Conservation (phyloP, 2,113 vertebrate species). For the Fregetta grallaria region DNA sequence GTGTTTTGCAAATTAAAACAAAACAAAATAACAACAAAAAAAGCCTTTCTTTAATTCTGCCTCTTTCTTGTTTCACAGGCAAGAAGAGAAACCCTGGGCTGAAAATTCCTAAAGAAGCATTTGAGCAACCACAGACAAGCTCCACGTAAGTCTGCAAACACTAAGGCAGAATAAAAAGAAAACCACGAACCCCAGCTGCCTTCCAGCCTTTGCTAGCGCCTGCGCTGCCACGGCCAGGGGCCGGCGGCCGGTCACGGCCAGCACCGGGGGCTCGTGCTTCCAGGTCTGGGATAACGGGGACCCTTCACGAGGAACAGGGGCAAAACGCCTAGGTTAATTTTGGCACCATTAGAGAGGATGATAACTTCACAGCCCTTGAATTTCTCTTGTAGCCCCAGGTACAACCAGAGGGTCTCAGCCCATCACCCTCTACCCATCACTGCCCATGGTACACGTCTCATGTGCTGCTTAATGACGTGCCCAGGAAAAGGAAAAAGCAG, state of each 20-base stretch:
- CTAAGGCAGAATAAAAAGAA: neutral
- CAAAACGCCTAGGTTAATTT: neutral
- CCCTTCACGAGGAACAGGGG: neutral
- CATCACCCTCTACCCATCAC: neutral
- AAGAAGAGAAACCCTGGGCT: slow-evolving; percentile 89
- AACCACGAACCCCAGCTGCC: neutral
- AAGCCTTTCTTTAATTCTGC: neutral
- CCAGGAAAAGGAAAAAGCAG: neutral
- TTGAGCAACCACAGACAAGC: slow-evolving; percentile 87
- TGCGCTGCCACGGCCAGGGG: neutral
- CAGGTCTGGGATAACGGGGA: neutral
- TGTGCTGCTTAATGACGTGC: neutral
- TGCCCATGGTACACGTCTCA: rapidly evolving
- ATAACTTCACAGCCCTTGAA: neutral
- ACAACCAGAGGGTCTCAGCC: neutral
- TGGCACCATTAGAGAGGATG: rapidly evolving
- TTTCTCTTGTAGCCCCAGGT: neutral
- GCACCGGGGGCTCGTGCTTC: neutral
- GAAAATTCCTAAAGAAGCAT: slow-evolving; percentile 90
- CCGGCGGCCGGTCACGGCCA: neutral
- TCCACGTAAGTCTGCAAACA: slow-evolving; percentile 82
- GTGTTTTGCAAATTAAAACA: neutral
- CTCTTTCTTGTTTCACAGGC: slow-evolving; percentile 70
- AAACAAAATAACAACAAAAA: neutral
- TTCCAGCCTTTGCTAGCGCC: neutral